Percentiles rank a stretch among this genome's conserved stretches.
Conservation (phyloP, 1,140 invertebrate species). For the Anastrepha ludens region DNA sequence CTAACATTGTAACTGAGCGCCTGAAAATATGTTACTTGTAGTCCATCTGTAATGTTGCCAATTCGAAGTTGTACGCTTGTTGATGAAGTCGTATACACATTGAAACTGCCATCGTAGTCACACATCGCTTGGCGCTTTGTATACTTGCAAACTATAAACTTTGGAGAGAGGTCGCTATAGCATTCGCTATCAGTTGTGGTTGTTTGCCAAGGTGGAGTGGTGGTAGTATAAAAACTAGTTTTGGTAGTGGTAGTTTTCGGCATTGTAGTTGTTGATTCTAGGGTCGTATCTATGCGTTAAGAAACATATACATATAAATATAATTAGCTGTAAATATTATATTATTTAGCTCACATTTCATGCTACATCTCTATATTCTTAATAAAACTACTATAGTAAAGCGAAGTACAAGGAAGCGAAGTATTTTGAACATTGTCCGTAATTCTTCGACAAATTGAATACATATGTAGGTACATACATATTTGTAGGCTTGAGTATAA, state of each 20-base stretch:
- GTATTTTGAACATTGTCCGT: too few relatives aligned
- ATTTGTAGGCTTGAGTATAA: too few relatives aligned
- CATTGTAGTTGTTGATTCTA: not conserved
- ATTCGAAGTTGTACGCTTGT: constrained; percentile 13
- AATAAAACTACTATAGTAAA: too few relatives aligned
- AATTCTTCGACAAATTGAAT: too few relatives aligned
- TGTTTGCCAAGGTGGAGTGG: not conserved
- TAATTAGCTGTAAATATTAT: too few relatives aligned
- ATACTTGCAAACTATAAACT: not conserved
- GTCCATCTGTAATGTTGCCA: not conserved
- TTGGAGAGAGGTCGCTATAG: not conserved
- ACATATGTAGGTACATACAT: too few relatives aligned
- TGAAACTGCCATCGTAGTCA: constrained; percentile 7
- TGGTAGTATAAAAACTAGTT: not conserved
- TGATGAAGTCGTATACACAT: not conserved
- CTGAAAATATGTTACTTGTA: constrained; percentile 11
- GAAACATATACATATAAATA: not conserved
- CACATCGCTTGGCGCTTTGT: not conserved
- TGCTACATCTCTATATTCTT: too few relatives aligned
- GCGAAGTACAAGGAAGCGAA: too few relatives aligned
- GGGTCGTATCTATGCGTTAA: not conserved
- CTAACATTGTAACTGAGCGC: not conserved
- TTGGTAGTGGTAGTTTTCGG: too few relatives aligned
- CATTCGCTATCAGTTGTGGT: not conserved
- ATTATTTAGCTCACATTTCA: too few relatives aligned